Conservation (phyloP, 2,888 invertebrate genomes). For the Lasioglossum villosulum region DNA sequence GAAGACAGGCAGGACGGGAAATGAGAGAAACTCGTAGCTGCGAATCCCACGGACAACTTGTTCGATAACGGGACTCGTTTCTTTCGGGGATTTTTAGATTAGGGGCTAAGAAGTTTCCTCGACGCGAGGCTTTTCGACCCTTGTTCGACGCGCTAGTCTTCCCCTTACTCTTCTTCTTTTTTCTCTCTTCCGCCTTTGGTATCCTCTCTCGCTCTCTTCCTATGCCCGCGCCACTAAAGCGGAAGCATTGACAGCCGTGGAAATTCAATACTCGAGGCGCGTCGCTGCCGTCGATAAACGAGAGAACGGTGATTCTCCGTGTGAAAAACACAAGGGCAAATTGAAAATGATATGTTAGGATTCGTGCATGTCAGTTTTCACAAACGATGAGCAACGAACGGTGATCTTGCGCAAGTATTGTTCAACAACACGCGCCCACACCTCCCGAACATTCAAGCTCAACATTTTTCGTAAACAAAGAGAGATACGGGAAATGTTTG, state of each 20-base stretch:
- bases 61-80: slow-evolving; percentile 61
- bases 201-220: background rate
- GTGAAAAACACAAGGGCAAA: background rate
- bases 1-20: background rate
- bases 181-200: background rate
- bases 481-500: background rate
- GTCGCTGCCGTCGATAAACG: background rate
- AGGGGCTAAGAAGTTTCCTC: slow-evolving; percentile 27
- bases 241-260: background rate
- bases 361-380: background rate
- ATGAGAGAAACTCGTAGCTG: slow-evolving; percentile 20
- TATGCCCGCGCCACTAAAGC: background rate
- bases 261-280: background rate
- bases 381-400: background rate
- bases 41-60: slow-evolving; percentile 47
- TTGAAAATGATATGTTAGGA: background rate
- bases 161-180: background rate
- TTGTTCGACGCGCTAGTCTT: background rate
- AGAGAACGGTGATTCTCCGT: background rate
- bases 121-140: slow-evolving; percentile 2
- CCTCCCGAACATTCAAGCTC: background rate
- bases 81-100: slow-evolving; percentile 50
- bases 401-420: background rate
- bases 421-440: background rate
- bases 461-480: background rate